A percentile compares a stretch with the other conserved stretches of the same genome.
Evolutionary conservation across 2,797 vertebrate species (phyloP).

Genomic region (Schizothorax lantsangensis): DNA sequence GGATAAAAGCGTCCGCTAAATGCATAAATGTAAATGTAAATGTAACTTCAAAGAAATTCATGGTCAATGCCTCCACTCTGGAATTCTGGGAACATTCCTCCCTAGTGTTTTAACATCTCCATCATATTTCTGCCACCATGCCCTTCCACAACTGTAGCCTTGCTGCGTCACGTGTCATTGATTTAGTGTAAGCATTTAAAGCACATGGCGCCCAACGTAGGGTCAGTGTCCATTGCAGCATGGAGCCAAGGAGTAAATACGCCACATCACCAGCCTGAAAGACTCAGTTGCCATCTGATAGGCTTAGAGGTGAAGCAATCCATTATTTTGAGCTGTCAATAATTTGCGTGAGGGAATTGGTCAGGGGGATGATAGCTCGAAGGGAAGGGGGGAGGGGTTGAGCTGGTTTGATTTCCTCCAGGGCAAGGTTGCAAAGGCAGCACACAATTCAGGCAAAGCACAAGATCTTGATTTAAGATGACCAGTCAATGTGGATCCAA

Average conservation of each 20-base stretch:
- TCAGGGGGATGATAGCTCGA: slow-evolving; percentile 19
- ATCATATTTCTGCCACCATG: slow-evolving; percentile 40
- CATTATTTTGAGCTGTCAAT: slow-evolving; percentile 80
- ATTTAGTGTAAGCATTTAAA: slow-evolving; percentile 44
- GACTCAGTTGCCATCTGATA: slow-evolving; percentile 72
- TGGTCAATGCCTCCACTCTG: slow-evolving; percentile 13
- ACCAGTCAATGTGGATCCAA: slow-evolving; percentile 78
- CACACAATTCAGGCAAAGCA: slow-evolving; percentile 56
- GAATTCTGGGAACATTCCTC: slow-evolving; percentile 21
- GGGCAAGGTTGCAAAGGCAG: slow-evolving; percentile 35
- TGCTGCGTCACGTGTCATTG: slow-evolving; percentile 43
- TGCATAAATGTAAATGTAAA: no score
- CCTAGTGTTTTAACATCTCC: not conserved
- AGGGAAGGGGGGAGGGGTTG: slow-evolving; percentile 18
- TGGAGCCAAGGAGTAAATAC: slow-evolving; percentile 67
- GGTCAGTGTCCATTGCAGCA: slow-evolving; percentile 56
- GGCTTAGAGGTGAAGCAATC: slow-evolving; percentile 80
- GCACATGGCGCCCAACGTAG: slow-evolving; percentile 24
- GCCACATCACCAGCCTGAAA: slow-evolving; percentile 56
- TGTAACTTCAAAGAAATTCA: slow-evolving; percentile 13
- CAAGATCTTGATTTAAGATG: slow-evolving; percentile 78
- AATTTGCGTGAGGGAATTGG: slow-evolving; percentile 75
- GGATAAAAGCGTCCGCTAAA: no score
- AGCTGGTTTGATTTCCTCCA: slow-evolving; percentile 33
- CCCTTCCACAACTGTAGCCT: slow-evolving; percentile 3